Evolutionary conservation across 1,140 invertebrate genomes (phyloP), one percentile per base, ranked within the genome.

Genomic region (Mercenaria mercenaria): DNA sequence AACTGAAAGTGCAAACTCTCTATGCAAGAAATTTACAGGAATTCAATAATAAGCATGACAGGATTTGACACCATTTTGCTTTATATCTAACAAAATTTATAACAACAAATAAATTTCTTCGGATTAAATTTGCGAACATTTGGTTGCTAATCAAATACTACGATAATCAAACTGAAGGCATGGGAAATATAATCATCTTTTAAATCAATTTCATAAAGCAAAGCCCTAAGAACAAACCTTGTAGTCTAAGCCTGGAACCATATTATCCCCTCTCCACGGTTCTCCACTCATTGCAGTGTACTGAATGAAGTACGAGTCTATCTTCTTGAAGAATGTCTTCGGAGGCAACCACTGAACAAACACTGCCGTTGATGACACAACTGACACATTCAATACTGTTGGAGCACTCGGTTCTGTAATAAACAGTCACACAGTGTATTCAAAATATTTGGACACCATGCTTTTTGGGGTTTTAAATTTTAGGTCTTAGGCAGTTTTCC

Each of bases 301-400:
- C 64, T 92, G 91, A 47, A 94, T 91, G 26, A 94, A 59, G 80
- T 94, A 94, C 2, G 90, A 85, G 83, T 94, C 92, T 29, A 94
- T 84, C 29, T 86, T 88, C 34, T 92, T 92, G 76, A 92, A 92
- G 79, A 90, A 91, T 4, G 88, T 47, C 18, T 82, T 34, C 0
- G 93, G 92, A 29, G 79, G 67, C 11, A 92, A 88, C 93, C 93
- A 94, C 39, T 91, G 82, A 26, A 94, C 69, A 72, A 87, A 91
- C 1, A 94, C 72, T n/a, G 77, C 86, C 43, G 61, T 83, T 23
- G 87, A 69, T 0, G 91, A 88, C n/a, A 93, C 82, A 15, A 91
- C 85, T 10, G 93, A 93, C 32, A 93, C 43, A 67, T 94, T 94
- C 23, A 89, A 50, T 32, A 93, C 91, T 43, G 20, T 89, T 0